Evolutionary conservation across 2,797 vertebrate genomes (phyloP), one percentile per base, ranked within the genome.

Genomic region (Crypturellus tataupa): DNA sequence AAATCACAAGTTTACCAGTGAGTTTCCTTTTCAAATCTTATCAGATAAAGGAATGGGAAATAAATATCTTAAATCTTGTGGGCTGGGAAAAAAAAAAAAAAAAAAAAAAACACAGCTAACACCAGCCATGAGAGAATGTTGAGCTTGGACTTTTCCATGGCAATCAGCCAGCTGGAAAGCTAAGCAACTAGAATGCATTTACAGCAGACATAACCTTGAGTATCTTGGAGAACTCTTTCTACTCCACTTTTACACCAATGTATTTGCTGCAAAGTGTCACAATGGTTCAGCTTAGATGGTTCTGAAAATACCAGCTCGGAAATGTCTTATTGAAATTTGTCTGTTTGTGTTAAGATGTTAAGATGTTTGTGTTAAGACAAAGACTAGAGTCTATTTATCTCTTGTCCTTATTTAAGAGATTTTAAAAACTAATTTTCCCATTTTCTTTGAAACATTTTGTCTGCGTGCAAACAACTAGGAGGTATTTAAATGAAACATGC

Each of bases 131-230:
- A 81, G 76, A 93, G 91, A 90, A 82, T 42, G 53, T 60, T 46
- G 87, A 93, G 92, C 62, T 77, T 63, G 84, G 86, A 85, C 89
- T 91, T 95, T 92, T 95, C 94, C 75, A 39, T 87, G 92, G 91
- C 72, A 79, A 63, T 68, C 65, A 35, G 92, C 90, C 94, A 95
- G 93, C 87, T 93, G 92, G 92, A 85, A 94, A 93, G 73, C 70
- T 79, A 51, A 93, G 93, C 72, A 86, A 58, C 78, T 92, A 72
- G 67, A 85, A 87, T 17, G 78, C 71, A 75, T 82, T 94, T 77
- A 79, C 46, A 92, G 82, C 56, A 78, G 56, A n/a, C 90, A 90
- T 51, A 94, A 89, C 80, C 83, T 82, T 75, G 56, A 94, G 75
- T 80, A 59, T 85, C 71, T 85, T 0, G 0, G 60, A 93, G 80